Conservation (phyloP, 2,797 vertebrate species). For the Psittacula derbiana region DNA sequence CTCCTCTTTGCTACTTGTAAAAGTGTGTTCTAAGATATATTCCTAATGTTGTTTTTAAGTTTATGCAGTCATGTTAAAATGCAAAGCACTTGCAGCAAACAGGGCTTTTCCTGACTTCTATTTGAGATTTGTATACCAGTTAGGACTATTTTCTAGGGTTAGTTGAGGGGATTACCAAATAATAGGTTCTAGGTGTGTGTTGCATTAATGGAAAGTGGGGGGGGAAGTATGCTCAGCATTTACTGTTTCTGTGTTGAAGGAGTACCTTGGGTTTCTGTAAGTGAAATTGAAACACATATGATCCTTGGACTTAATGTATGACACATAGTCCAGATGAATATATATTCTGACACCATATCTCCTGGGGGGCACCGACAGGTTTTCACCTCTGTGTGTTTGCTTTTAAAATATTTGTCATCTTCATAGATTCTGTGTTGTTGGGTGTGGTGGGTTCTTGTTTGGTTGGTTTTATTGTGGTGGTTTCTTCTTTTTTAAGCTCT, state of each 20-base stretch:
- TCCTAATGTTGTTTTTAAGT: neutral
- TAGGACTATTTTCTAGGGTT: neutral
- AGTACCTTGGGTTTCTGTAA: neutral
- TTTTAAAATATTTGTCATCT: neutral
- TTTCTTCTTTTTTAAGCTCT: neutral
- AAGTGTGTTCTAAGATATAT: neutral
- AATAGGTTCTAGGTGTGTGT: neutral
- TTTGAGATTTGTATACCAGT: neutral
- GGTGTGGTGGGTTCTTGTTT: neutral
- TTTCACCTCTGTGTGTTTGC: neutral
- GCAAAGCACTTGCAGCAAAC: neutral
- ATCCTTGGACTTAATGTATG: neutral
- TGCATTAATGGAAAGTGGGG: neutral
- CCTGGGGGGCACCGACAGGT: neutral
- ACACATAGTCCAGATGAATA: rapidly evolving
- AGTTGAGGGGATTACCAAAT: neutral
- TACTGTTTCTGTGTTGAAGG: neutral
- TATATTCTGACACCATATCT: neutral
- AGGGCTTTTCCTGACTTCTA: neutral
- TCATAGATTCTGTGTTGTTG: neutral
- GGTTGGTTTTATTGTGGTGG: neutral
- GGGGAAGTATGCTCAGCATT: neutral
- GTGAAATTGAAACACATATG: neutral
- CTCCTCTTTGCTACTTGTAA: neutral
- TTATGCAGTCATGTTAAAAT: neutral